A percentile compares a stretch with the other conserved stretches of the same genome.
Evolutionary conservation across 2,888 invertebrate species (phyloP).

Genomic region (Aplocera efformata): DNA sequence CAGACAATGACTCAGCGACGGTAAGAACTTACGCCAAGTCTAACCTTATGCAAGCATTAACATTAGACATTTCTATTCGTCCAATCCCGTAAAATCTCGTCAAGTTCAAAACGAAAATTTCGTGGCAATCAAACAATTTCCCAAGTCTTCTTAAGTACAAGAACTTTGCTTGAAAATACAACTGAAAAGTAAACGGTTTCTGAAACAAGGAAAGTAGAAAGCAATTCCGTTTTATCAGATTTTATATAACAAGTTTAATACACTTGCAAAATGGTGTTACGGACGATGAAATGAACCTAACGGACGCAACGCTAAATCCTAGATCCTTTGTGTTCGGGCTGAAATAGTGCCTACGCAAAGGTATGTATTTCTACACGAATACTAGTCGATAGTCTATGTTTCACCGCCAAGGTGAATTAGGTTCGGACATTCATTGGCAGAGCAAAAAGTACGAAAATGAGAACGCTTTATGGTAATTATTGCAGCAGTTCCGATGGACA

Average conservation of each 20-base stretch:
- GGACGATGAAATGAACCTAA: slow-evolving; percentile 16
- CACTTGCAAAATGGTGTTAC: slow-evolving; percentile 24
- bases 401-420: neutral
- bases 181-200: slow-evolving; percentile 37
- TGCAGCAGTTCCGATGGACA: slow-evolving; percentile 12
- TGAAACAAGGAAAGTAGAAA: slow-evolving; percentile 29
- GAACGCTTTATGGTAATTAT: slow-evolving; percentile 12
- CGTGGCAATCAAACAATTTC: slow-evolving; percentile 38
- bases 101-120: slow-evolving; percentile 31
- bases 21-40: slow-evolving; percentile 10
- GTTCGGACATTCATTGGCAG: neutral
- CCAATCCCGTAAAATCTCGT: slow-evolving; percentile 21
- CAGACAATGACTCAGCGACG: slow-evolving; percentile 23
- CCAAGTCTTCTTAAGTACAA: slow-evolving; percentile 33
- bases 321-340: slow-evolving; percentile 22
- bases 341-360: too few relatives aligned
- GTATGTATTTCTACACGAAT: too few relatives aligned
- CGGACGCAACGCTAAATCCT: slow-evolving; percentile 15
- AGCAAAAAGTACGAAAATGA: slow-evolving; percentile 5
- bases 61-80: slow-evolving; percentile 16
- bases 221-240: slow-evolving; percentile 29
- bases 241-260: slow-evolving; percentile 27
- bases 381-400: neutral
- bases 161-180: slow-evolving; percentile 35
- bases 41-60: slow-evolving; percentile 22